Percentiles rank a stretch among this genome's conserved stretches.
These are phyloP conservation scores for Pasiphila rectangulata DNA, from an alignment of 2,888 invertebrate genomes.

Conservation along the genomic window DNA sequence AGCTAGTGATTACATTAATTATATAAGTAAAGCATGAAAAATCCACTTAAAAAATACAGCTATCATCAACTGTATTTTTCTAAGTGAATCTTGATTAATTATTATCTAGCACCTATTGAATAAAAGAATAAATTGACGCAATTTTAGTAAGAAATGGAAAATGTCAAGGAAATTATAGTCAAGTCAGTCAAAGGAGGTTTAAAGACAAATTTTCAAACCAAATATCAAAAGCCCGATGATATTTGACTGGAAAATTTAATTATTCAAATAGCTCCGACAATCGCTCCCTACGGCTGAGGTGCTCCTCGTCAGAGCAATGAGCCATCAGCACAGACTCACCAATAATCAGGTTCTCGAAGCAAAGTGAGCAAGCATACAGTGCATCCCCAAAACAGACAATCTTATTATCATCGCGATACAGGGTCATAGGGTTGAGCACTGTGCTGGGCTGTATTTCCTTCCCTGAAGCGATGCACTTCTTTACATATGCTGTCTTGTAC, in stretches of 20 bases:
- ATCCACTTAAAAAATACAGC: neutral
- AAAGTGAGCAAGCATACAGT: conserved; percentile 66
- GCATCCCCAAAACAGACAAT: conserved; percentile 75
- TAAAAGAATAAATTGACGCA: conserved; percentile 10
- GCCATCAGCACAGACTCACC: conserved; percentile 70
- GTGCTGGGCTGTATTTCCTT: conserved; percentile 73
- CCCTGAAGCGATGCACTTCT: conserved; percentile 61
- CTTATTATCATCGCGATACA: conserved; percentile 73
- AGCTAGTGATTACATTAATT: neutral
- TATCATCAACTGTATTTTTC: neutral
- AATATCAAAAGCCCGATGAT: conserved; percentile 4
- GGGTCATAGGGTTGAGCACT: conserved; percentile 68
- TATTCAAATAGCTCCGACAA: conserved; percentile 52
- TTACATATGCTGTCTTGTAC: conserved; percentile 73
- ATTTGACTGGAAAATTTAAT: conserved; percentile 20
- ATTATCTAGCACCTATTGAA: conserved; percentile 10
- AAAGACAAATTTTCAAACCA: neutral
- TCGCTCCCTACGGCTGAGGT: conserved; percentile 53
- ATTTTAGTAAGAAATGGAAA: conserved; percentile 4
- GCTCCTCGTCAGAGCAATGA: conserved; percentile 56
- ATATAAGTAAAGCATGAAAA: neutral
- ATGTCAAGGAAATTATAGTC: conserved; percentile 2
- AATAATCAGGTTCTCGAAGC: conserved; percentile 65
- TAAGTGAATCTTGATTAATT: neutral
- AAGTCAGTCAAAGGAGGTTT: conserved; percentile 7